Base-by-base conservation (phyloP, 1,140 invertebrate genomes). In the Cardiocondyla obscurior region DNA sequence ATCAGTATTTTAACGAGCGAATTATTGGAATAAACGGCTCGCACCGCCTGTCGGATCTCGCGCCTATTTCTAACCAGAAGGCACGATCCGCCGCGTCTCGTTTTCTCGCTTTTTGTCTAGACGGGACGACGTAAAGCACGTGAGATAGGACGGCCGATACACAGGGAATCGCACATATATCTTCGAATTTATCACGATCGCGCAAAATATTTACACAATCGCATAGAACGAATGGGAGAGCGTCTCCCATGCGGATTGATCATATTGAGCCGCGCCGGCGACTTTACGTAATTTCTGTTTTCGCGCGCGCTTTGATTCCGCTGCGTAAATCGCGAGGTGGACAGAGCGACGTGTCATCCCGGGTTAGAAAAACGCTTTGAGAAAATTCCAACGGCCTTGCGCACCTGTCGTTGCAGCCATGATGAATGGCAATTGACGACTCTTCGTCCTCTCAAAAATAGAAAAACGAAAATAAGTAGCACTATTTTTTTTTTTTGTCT, bases 1-100 rank as follows among this genome's bases (percentile, higher is more conserved):
- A 91, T 90, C 88, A 90, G 87, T 89, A 90, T 90, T 91, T 91
- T 90, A 92, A 91, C 85, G 88, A 85, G 73, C 82, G 88, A 91
- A 92, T 92, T 91, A 92, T 91, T 89, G 90, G 88, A 90, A 92
- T 88, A 91, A 91, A 91, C 84, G 83, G 72, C 85, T 58, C 25
- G 46, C 53, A 28, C 51, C 19, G 76, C 19, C 30, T 36, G 49
- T 44, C 79, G 64, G 46, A 22, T 76, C 67, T 89, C 85, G 72
- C 79, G 64, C 44, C 76, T 82, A 87, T 84, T 88, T 76, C 44
- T 72, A 76, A 64, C 42, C 86, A 81, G 88, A 69, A 86, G 81
- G 82, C 86, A 44, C 39, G 53, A 82, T 69, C 72, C 36, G 22
- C 69, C 4, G 36, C 77, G 69, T 74, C 72, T 88, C 64, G 62